Evolutionary conservation across 2,888 invertebrate species (phyloP), one percentile per base, ranked within the genome.

Genomic region (Xanthorhoe designata): DNA sequence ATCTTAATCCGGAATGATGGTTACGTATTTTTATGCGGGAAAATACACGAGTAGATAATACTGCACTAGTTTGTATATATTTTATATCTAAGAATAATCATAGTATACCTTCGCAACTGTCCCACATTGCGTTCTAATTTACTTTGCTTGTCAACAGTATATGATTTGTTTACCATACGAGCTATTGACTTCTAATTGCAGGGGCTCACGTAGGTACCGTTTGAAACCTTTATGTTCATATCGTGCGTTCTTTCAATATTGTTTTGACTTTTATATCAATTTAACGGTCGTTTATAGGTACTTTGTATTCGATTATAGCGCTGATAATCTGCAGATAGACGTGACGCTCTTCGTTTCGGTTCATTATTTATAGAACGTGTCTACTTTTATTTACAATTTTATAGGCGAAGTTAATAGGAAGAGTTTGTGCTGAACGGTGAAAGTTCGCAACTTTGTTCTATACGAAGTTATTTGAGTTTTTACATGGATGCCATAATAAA

Each of bases 61-160:
- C 2, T 32, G 4, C 24, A 1, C 24, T 24, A 24, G 24, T 32
- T 7, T 32, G 32, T 32, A 6, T 32, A 32, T 7, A 32, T 32
- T 32, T 24, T 3, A 24, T 24, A 24, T 3, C 24, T 24, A 2
- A 24, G 24, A 24, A 24, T 3, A 24, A 24, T 24, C 24, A 24
- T 24, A 24, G 2, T 3, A 2, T 32, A 32, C 32, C 24, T 32
- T 6, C 32, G 32, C 24, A 24, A 24, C 80, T 55, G 19, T n/a
- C 45, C 7, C 15, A 42, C 55, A 77, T 78, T 32, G 32, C 32
- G 76, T 78, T 80, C 80, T 87, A 90, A 90, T 90, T 88, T 87
- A 87, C 82, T 77, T 71, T 72, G 72, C 76, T 78, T 75, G 78
- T 78, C 79, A 80, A 81, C 74, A 71, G 70, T 75, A 76, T 76